These are phyloP conservation scores for Tragelaphus buxtoni DNA, from an alignment of 2,113 vertebrate genomes.

Conservation along the genomic window DNA sequence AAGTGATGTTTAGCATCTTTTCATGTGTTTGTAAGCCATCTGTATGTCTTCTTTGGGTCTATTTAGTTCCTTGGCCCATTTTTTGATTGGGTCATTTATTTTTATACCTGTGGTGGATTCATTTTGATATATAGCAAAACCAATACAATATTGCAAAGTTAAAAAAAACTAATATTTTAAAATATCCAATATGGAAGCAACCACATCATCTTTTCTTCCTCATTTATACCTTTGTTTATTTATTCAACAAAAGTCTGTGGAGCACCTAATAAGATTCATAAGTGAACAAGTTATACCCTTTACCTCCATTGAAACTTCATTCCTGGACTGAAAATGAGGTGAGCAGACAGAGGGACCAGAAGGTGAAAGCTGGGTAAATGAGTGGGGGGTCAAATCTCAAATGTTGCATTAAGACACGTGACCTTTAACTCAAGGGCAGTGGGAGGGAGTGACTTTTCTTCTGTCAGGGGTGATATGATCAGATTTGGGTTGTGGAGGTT, in stretches of 20 bases:
- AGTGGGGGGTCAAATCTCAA: background rate
- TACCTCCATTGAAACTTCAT: background rate
- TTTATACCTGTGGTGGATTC: no score
- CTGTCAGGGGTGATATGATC: background rate
- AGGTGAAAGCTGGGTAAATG: background rate
- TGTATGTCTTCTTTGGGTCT: no score
- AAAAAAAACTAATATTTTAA: background rate
- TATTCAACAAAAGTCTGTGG: background rate
- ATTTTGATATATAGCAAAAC: no score
- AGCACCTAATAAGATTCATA: background rate
- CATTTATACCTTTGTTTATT: background rate
- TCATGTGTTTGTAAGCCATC: no score
- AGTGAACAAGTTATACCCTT: background rate
- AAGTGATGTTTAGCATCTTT: no score
- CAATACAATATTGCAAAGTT: no score
- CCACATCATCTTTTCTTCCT: background rate
- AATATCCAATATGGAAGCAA: background rate
- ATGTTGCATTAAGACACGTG: background rate
- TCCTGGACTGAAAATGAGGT: background rate
- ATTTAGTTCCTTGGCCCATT: no score
- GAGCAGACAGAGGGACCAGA: background rate
- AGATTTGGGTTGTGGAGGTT: background rate
- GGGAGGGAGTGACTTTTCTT: background rate
- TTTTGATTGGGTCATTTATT: no score
- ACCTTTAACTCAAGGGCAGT: background rate